Base-by-base conservation (phyloP, 2,113 vertebrate genomes). In the Lathamus discolor region DNA sequence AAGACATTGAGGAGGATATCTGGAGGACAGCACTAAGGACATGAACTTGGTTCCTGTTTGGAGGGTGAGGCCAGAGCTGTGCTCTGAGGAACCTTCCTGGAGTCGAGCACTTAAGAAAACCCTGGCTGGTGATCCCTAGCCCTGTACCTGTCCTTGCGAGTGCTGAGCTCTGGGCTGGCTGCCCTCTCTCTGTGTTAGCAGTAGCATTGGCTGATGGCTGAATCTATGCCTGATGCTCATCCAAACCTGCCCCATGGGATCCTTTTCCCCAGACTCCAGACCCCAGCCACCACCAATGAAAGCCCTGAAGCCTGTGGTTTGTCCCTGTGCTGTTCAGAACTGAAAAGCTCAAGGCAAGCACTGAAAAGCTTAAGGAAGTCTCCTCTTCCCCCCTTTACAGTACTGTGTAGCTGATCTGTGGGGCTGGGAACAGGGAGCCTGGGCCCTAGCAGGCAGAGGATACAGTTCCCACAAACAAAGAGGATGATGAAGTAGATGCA, bases 1-100 rank as follows among this genome's bases (percentile, higher is more conserved):
- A 99, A 99, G 67, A 99, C 99, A 17, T 99, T 99, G 75, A 99
- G 98, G 61, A 99, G 98, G 97, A 99, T 99, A 44, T 99, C 99
- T 99, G 66, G 23, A 72, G 13, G n/a, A 11, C 17, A 7, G 13
- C 1, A 93, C 97, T 99, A 95, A 99, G 98, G 98, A 98, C 16
- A 31, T 6, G 13, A 48, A 39, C 7, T 13, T 27, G 6, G 6
- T 37, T 93, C 10, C 17, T 3, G 2, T 49, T 13, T 51, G 81
- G 37, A 67, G 16, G 29, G 48, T 31, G 39, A 25, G 43, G 41
- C 14, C 46, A 78, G 41, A 85, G 69, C 59, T 67, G 24, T 52
- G 79, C 49, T 25, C 49, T 68, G 16, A 88, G 51, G 84, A 89
- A 55, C 55, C 24, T 74, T 68, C n/a, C 54, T 70, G 51, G 59